Percentiles rank a stretch among this genome's conserved stretches.
Evolutionary conservation across 64 coral and sea anemone species (phyloP).

Genomic region (Catalaphyllia jardinei): DNA sequence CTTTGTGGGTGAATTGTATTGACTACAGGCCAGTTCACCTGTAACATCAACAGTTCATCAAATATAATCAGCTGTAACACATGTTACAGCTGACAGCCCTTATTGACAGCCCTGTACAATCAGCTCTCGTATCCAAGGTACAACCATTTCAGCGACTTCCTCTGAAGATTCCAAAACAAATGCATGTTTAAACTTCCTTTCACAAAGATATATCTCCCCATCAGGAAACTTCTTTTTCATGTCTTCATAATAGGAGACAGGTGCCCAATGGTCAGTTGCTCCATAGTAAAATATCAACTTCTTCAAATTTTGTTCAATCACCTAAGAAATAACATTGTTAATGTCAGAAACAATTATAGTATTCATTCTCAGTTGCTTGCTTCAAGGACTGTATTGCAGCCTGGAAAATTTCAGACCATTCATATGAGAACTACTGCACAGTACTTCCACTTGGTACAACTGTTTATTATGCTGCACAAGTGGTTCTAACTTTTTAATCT

Average conservation of each 20-base stretch:
- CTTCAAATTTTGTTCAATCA: constrained; percentile 76
- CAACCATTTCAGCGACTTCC: constrained; percentile 83
- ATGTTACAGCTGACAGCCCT: too few species aligned
- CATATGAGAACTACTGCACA: too few species aligned
- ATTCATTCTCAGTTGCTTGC: too few species aligned
- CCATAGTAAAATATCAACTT: constrained; percentile 96
- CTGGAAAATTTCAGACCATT: too few species aligned
- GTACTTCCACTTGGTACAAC: too few species aligned
- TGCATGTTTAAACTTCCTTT: constrained; percentile 81
- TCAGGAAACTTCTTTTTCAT: constrained; percentile 75
- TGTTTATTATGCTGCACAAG: not conserved
- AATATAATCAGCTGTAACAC: too few species aligned
- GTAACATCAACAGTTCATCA: too few species aligned
- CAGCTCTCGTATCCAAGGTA: constrained; percentile 58
- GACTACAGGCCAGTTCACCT: too few species aligned
- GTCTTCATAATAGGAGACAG: constrained; percentile 81
- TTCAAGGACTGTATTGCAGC: too few species aligned
- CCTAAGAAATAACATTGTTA: constrained; percentile 44
- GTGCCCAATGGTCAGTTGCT: constrained; percentile 82
- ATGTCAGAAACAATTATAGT: not conserved
- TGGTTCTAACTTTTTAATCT: not conserved
- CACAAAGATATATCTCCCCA: constrained; percentile 91
- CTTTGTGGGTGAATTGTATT: too few species aligned
- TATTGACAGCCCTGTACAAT: too few species aligned
- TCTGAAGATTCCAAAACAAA: constrained; percentile 86